Evolutionary conservation across 1,140 invertebrate species (phyloP), one percentile per base, ranked within the genome.

Genomic region (Bradynema listronoti): DNA sequence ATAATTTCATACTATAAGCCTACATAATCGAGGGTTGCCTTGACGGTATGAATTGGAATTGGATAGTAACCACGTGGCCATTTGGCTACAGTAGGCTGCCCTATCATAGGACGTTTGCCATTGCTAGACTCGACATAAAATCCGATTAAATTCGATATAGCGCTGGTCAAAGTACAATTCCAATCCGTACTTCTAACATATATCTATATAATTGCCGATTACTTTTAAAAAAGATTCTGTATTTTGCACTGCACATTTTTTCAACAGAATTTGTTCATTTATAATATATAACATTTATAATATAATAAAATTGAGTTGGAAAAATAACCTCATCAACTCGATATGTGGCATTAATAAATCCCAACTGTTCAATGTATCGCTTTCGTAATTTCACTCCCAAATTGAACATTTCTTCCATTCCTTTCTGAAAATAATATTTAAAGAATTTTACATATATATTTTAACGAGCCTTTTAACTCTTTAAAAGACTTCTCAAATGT

Each of bases 131-230:
- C 32, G 11, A 43, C 47, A 22, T 65, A 64, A 32, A 64, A 66
- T 1, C 62, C 62, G 33, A 64, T 64, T n/a, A 64, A 42, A 22
- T 64, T 64, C 27, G 63, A 66, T 14, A 64, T 64, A 16, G 62
- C 62, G 43, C 62, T 64, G 45, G 32, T 64, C 32, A 64, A 32
- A 11, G 62, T 64, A 25, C 62, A 34, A 41, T 64, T 64, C 7
- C 57, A 27, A 30, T 64, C 62, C 11, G 62, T 64, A 29, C 41
- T 39, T 24, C 62, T 27, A 25, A 64, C 49, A 49, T 64, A 64
- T 19, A 56, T 56, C 55, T 56, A 2, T 29, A 56, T n/a, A 49
- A 9, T 9, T 11, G 29, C 11, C 9, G 46, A 11, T 49, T 11
- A 49, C 11, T 49, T 11, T 49, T 49, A 30, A 16, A 16, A n/a